These are phyloP conservation scores for Stigmatopora argus DNA, from an alignment of 2,113 vertebrate species.

Conservation along the genomic window DNA sequence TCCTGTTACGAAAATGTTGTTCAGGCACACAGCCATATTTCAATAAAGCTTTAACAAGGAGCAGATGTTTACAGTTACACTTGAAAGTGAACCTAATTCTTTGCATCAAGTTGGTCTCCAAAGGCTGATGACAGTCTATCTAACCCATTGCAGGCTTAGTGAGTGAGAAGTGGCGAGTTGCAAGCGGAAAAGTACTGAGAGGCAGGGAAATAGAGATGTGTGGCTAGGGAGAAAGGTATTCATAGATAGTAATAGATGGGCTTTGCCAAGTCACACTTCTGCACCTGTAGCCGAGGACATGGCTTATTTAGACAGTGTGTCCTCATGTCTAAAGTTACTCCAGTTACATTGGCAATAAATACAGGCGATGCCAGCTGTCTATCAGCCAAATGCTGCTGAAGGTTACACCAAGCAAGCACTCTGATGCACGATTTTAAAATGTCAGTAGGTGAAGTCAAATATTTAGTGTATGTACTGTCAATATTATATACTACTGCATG, in stretches of 20 bases:
- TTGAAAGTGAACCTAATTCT: not conserved
- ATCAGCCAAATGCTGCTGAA: not conserved
- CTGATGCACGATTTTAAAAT: not conserved
- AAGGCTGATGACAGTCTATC: not conserved
- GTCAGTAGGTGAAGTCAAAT: not conserved
- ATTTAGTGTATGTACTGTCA: not conserved
- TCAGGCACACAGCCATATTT: not conserved
- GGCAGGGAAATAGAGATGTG: conserved; percentile 6
- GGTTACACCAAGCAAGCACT: not conserved
- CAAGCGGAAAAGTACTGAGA: conserved; percentile 53
- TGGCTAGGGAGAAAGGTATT: conserved; percentile 3
- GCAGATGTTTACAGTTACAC: not conserved
- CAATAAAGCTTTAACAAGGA: not conserved
- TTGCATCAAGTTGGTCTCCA: not conserved
- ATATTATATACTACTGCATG: not conserved
- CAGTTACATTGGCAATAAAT: not conserved
- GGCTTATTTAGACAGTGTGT: conserved; percentile 2
- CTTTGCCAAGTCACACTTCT: not conserved
- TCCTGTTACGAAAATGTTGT: not conserved
- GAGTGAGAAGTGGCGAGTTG: conserved; percentile 3
- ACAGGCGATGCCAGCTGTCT: conserved; percentile 5
- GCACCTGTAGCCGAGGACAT: conserved; percentile 17
- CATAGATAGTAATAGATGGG: not conserved
- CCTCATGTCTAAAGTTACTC: not conserved
- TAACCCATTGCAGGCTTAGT: not conserved